A percentile compares a stretch with the other conserved stretches of the same genome.
These are phyloP conservation scores for Pangasianodon hypophthalmus DNA, from an alignment of 2,113 vertebrate species.

Conservation along the genomic window DNA sequence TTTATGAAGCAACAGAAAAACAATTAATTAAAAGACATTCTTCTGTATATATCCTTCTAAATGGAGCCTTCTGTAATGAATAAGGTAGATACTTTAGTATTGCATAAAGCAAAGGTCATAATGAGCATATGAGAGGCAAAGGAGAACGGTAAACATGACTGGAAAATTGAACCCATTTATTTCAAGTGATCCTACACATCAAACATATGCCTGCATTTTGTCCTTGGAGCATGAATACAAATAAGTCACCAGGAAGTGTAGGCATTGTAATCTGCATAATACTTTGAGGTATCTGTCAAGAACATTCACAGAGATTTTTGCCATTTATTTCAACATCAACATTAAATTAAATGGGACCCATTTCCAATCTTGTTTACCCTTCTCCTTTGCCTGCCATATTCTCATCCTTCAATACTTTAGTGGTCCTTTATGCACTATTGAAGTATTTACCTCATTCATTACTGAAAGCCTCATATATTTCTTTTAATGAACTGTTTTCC, in stretches of 20 bases:
- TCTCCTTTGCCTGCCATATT: background rate
- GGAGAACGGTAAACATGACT: background rate
- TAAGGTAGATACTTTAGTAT: background rate
- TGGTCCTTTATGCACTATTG: constrained; percentile 41
- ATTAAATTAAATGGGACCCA: background rate
- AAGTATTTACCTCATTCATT: constrained; percentile 52
- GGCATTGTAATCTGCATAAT: background rate
- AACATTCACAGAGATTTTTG: background rate
- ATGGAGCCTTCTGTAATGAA: background rate
- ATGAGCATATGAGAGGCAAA: background rate
- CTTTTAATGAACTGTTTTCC: constrained; percentile 70
- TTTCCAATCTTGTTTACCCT: constrained; percentile 1
- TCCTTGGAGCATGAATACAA: background rate
- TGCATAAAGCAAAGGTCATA: background rate
- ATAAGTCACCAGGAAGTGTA: background rate
- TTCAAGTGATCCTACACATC: background rate
- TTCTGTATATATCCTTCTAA: background rate
- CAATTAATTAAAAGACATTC: background rate
- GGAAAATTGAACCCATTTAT: background rate
- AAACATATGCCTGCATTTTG: background rate
- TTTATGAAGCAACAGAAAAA: background rate
- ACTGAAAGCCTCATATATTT: constrained; percentile 35
- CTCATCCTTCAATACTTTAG: background rate
- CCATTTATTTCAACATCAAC: background rate
- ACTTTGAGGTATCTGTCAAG: background rate